Evolutionary conservation across 1,140 invertebrate species (phyloP).

Genomic region (Antheraea mylitta): DNA sequence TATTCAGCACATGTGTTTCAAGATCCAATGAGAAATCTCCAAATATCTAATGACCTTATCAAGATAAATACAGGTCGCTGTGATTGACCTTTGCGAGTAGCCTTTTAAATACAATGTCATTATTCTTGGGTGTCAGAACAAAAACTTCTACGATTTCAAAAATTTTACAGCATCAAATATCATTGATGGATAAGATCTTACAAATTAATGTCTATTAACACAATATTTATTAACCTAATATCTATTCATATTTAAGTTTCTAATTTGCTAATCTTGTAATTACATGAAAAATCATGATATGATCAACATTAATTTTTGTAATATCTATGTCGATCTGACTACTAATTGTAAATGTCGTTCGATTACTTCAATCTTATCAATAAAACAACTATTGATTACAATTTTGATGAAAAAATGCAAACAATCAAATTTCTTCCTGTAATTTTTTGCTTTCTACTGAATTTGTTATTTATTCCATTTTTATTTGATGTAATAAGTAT

Average conservation of each 20-base stretch:
- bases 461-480: not conserved
- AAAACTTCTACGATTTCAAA: not conserved
- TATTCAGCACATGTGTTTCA: no score
- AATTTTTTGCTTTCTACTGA: not conserved
- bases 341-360: not conserved
- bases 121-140: not conserved
- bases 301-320: constrained; percentile 8
- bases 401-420: constrained; percentile 7
- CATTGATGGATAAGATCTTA: not conserved
- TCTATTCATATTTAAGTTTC: not conserved
- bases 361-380: constrained; percentile 10
- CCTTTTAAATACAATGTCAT: not conserved
- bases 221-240: not conserved
- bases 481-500: no score
- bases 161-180: not conserved
- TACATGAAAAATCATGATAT: not conserved
- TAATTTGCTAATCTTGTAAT: not conserved
- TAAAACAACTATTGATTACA: constrained; percentile 3
- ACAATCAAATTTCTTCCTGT: not conserved
- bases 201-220: not conserved
- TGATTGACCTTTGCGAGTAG: no score
- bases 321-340: not conserved
- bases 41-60: no score
- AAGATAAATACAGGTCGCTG: no score
- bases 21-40: no score